Evolutionary conservation across 2,797 vertebrate species (phyloP).

Genomic region (Lycodopsis pacificus): DNA sequence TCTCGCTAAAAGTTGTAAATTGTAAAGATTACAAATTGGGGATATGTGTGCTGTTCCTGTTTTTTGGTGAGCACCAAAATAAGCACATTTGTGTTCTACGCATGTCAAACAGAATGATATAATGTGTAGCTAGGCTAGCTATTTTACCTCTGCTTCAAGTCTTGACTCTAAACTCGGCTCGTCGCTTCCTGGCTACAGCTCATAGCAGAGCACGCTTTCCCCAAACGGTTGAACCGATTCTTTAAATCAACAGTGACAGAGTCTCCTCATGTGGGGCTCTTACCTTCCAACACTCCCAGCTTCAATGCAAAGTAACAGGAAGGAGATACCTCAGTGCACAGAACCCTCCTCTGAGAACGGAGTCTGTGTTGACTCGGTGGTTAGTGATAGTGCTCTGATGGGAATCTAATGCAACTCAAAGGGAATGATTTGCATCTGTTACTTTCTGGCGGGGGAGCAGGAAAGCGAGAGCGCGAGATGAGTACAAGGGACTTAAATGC

Average conservation of each 20-base stretch:
- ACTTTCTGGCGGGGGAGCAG: conserved; percentile 17
- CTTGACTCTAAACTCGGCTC: not conserved
- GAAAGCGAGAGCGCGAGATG: conserved; percentile 23
- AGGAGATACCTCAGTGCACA: not conserved
- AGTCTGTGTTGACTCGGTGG: not conserved
- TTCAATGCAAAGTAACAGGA: not conserved
- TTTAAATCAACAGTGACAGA: not conserved
- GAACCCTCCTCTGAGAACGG: not conserved
- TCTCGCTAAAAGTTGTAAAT: not conserved
- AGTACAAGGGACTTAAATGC: conserved; percentile 13
- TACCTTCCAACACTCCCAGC: conserved; percentile 12
- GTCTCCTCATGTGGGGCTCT: conserved; percentile 14
- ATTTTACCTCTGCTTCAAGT: not conserved
- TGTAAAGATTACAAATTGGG: not conserved
- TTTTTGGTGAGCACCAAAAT: not conserved
- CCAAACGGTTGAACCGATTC: not conserved
- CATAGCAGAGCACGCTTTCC: not conserved
- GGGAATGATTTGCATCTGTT: conserved; percentile 12
- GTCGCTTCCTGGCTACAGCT: not conserved
- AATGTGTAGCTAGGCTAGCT: not conserved
- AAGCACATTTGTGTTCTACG: not conserved
- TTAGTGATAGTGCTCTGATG: not conserved
- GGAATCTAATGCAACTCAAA: conserved; percentile 12
- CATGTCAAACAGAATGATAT: not conserved
- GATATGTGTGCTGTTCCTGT: not conserved